Percentiles rank a stretch among this genome's conserved stretches.
Conservation (phyloP, 2,113 vertebrate genomes). For the Cyanoderma ruficeps region DNA sequence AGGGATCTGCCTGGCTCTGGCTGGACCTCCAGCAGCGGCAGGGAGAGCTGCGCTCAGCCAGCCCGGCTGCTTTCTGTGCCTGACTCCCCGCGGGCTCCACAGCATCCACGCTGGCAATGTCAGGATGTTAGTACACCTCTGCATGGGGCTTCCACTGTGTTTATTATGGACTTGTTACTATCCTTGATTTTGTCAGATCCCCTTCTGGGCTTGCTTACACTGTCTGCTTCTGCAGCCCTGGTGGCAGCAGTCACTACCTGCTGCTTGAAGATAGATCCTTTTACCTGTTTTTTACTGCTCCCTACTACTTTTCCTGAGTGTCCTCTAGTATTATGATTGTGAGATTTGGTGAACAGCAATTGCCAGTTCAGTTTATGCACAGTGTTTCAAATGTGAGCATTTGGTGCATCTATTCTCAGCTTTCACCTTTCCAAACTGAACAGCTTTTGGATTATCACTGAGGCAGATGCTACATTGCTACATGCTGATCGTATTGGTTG, state of each 20-base stretch:
- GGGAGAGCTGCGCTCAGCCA: not conserved
- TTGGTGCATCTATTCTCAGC: not conserved
- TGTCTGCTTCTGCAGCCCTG: not conserved
- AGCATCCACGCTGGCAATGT: not conserved
- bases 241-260: not conserved
- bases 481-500: not conserved
- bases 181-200: not conserved
- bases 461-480: not conserved
- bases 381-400: not conserved
- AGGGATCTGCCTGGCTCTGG: fast-evolving
- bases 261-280: not conserved
- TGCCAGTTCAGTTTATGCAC: not conserved
- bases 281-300: not conserved
- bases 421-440: not conserved
- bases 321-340: not conserved
- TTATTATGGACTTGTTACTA: not conserved
- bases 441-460: not conserved
- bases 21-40: not conserved
- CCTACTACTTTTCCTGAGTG: not conserved
- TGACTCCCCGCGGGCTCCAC: not conserved
- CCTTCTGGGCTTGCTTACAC: not conserved
- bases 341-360: not conserved
- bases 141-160: not conserved
- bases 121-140: not conserved
- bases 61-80: not conserved